Percentiles rank a stretch among this genome's conserved stretches.
phyloP scores from a whole-genome alignment of 2,888 invertebrate species.

The Tinea trinotella region DNA sequence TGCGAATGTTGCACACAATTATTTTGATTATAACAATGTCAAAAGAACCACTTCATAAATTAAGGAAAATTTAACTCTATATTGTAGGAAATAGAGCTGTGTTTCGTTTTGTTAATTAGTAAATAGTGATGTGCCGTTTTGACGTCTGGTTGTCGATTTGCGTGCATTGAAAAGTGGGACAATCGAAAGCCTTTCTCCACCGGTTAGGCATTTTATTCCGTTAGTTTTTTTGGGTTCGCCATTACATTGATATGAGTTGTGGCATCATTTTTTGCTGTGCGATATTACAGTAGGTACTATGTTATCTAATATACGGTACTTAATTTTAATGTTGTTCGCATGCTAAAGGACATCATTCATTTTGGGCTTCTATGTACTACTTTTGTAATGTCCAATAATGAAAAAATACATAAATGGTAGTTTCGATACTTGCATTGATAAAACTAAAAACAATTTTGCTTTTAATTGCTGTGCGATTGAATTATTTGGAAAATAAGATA shows the following conservation, averaged over 20 bases:
- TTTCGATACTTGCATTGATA: too few species aligned
- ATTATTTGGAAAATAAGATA: too few species aligned
- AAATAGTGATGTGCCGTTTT: constrained; percentile 44
- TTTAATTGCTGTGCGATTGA: too few species aligned
- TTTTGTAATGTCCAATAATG: too few species aligned
- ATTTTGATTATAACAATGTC: neutral
- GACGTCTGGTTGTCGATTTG: constrained; percentile 47
- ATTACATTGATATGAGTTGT: constrained; percentile 36
- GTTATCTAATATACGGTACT: too few species aligned
- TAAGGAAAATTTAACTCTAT: neutral
- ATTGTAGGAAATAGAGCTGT: neutral
- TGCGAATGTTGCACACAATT: constrained; percentile 32
- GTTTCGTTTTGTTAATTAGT: constrained; percentile 29
- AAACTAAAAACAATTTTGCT: too few species aligned
- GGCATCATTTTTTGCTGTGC: constrained; percentile 3
- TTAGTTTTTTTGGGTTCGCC: constrained; percentile 69
- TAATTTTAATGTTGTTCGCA: too few species aligned
- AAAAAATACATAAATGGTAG: too few species aligned
- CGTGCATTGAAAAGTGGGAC: constrained; percentile 68
- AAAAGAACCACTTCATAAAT: neutral
- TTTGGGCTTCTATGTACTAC: too few species aligned
- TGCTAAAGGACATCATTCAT: too few species aligned
- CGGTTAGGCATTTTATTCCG: constrained; percentile 70
- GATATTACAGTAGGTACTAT: neutral
- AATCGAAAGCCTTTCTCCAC: constrained; percentile 73